Percentiles rank a stretch among this genome's conserved stretches.
These are phyloP conservation scores for Eidolon helvum DNA, from an alignment of 2,113 vertebrate species.

Conservation along the genomic window DNA sequence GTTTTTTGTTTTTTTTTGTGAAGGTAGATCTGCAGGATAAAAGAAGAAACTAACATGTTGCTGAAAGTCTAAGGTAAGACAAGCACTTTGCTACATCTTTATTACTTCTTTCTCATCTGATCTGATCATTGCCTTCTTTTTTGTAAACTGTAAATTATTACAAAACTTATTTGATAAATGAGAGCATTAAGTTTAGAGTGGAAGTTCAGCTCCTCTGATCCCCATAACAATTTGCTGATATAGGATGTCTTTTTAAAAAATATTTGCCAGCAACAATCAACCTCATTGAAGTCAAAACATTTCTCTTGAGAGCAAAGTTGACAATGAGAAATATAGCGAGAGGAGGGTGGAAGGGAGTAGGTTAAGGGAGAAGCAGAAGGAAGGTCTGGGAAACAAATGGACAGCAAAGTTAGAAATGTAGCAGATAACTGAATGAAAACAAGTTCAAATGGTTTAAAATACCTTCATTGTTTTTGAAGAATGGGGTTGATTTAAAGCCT, in stretches of 20 bases:
- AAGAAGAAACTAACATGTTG: neutral
- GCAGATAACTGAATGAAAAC: neutral
- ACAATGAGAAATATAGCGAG: neutral
- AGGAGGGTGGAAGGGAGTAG: neutral
- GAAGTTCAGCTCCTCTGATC: neutral
- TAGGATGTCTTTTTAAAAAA: neutral
- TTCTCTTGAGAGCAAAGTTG: neutral
- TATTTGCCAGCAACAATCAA: neutral
- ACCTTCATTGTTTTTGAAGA: neutral
- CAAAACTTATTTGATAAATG: neutral
- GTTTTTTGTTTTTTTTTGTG: neutral
- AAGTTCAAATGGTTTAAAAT: neutral
- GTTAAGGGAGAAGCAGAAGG: neutral
- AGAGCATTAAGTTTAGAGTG: neutral
- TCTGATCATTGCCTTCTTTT: neutral
- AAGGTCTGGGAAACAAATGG: neutral
- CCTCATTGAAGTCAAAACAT: neutral
- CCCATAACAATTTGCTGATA: neutral
- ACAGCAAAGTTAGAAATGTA: neutral
- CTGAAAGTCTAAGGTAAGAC: neutral
- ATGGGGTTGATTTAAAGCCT: neutral
- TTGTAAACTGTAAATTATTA: neutral
- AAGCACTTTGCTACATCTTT: neutral
- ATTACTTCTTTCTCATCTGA: neutral
- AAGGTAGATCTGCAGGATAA: neutral